These are phyloP conservation scores for Canis aureus DNA, from an alignment of 2,113 vertebrate species.

Conservation along the genomic window DNA sequence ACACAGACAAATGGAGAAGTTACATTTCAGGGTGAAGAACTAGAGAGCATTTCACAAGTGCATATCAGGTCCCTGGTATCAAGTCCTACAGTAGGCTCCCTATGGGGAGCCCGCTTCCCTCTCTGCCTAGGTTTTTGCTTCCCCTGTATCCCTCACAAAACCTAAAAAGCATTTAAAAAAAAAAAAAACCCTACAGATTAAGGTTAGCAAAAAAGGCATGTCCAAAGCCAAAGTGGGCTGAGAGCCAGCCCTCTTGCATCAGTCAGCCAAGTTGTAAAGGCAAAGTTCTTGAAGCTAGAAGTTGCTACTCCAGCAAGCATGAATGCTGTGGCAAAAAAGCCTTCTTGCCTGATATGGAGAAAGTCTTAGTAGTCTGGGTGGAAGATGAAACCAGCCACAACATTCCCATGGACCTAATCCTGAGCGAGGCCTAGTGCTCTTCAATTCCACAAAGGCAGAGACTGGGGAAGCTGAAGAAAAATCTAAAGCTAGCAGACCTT, in stretches of 20 bases:
- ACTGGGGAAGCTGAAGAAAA: background rate
- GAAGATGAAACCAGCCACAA: background rate
- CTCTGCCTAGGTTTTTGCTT: too few relatives aligned
- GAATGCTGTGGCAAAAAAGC: background rate
- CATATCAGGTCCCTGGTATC: too few relatives aligned
- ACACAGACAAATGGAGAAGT: too few relatives aligned
- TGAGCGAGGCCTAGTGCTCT: background rate
- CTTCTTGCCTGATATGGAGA: background rate
- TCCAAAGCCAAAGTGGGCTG: background rate
- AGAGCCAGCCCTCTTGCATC: background rate
- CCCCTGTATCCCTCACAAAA: too few relatives aligned
- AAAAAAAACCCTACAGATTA: too few relatives aligned
- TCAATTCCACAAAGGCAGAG: background rate
- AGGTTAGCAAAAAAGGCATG: background rate
- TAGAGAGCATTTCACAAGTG: too few relatives aligned
- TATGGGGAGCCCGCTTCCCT: too few relatives aligned
- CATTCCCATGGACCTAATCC: background rate
- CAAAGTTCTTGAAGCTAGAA: background rate
- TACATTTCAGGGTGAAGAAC: too few relatives aligned
- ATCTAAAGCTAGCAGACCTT: background rate
- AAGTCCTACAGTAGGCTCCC: too few relatives aligned
- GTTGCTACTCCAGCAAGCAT: background rate
- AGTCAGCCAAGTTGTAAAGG: background rate
- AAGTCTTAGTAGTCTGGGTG: background rate
- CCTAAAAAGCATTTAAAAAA: too few relatives aligned